Evolutionary conservation across 2,888 invertebrate species (phyloP).

Genomic region (Anoplius nigerrimus): DNA sequence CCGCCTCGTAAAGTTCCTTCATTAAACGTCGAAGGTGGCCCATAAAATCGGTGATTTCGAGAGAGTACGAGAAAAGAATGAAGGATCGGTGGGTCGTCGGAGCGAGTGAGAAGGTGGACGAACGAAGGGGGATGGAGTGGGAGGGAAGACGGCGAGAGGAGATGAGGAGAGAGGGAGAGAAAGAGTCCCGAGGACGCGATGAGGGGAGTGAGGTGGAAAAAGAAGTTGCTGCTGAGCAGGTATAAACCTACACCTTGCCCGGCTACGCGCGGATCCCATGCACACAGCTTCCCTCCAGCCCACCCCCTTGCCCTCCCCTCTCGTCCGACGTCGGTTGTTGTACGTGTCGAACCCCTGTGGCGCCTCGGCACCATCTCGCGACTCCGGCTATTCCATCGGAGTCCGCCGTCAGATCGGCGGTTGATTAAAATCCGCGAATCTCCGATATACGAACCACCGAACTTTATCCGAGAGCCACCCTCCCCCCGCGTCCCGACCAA

Average conservation of each 20-base stretch:
- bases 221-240: conserved; percentile 39
- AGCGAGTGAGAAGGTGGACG: background rate
- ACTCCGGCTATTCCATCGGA: conserved; percentile 66
- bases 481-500: conserved; percentile 29
- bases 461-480: conserved; percentile 60
- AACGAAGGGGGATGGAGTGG: conserved; percentile 10
- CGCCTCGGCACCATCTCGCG: conserved; percentile 72
- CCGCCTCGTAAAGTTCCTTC: conserved; percentile 72
- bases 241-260: conserved; percentile 47
- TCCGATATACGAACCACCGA: conserved; percentile 71
- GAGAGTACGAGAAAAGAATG: conserved; percentile 32
- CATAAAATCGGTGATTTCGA: conserved; percentile 72
- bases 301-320: conserved; percentile 8
- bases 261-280: conserved; percentile 25
- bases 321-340: conserved; percentile 57
- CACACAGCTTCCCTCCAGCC: conserved; percentile 20
- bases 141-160: conserved; percentile 21
- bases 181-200: background rate
- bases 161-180: conserved; percentile 30
- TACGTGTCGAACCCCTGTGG: conserved; percentile 74
- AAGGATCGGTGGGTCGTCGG: too few species aligned
- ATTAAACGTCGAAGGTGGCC: conserved; percentile 73
- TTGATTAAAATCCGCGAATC: conserved; percentile 74
- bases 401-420: conserved; percentile 68
- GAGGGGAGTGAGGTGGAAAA: conserved; percentile 10